phyloP scores from a whole-genome alignment of 2,797 vertebrate species.

The Sebastes cheni region DNA sequence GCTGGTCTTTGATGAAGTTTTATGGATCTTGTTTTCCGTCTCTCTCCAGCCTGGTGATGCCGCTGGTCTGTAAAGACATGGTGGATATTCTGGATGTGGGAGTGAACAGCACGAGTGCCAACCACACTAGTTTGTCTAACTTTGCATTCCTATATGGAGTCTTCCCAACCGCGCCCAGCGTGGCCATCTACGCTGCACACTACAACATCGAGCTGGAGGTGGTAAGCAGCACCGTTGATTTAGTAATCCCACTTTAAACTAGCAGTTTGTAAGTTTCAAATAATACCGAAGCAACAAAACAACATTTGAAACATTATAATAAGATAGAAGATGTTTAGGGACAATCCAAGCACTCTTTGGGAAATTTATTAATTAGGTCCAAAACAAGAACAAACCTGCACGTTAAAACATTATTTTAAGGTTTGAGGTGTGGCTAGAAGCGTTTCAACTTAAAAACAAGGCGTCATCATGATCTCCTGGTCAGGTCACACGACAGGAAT shows the following conservation, averaged over 20 bases:
- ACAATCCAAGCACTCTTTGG: neutral
- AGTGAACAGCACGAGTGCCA: slow-evolving; percentile 79
- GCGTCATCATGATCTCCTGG: neutral
- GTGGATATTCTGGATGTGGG: slow-evolving; percentile 91
- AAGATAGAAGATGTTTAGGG: neutral
- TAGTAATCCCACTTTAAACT: neutral
- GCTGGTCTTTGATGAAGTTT: neutral
- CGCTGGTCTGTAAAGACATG: slow-evolving; percentile 96
- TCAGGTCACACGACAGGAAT: neutral
- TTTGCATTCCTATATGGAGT: slow-evolving; percentile 97
- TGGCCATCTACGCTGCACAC: slow-evolving; percentile 94
- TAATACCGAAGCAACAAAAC: neutral
- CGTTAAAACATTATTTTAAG: neutral
- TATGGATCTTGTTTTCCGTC: neutral
- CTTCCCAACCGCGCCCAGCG: slow-evolving; percentile 95
- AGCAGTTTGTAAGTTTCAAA: neutral
- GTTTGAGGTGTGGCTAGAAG: neutral
- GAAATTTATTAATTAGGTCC: neutral
- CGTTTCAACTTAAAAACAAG: neutral
- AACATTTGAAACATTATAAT: neutral
- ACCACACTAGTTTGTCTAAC: slow-evolving; percentile 95
- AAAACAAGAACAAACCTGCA: neutral
- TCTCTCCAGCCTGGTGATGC: slow-evolving; percentile 89
- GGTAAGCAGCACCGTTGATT: slow-evolving; percentile 83
- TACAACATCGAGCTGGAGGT: slow-evolving; percentile 98